Conservation (phyloP, 2,113 vertebrate genomes). For the Beaufortia kweichowensis region DNA sequence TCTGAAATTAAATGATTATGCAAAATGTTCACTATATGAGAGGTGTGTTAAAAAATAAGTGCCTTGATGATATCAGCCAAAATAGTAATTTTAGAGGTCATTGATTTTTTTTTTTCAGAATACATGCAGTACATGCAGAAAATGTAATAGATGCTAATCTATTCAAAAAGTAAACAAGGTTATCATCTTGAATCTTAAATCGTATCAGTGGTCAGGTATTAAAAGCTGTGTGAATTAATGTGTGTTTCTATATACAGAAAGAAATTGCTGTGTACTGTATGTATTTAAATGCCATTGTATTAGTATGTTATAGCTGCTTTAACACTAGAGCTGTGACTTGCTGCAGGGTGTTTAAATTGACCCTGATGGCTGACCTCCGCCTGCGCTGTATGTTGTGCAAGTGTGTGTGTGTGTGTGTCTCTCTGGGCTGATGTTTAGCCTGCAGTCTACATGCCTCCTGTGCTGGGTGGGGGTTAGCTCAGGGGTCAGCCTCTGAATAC, state of each 20-base stretch:
- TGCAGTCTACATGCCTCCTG: constrained; percentile 57
- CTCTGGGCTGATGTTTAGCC: constrained; percentile 58
- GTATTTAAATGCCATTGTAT: constrained; percentile 45
- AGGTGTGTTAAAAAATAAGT: no score
- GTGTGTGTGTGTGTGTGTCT: constrained; percentile 34
- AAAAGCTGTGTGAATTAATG: constrained; percentile 24
- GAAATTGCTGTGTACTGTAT: constrained; percentile 26
- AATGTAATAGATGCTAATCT: no score
- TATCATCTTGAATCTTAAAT: no score
- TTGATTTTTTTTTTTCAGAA: not conserved
- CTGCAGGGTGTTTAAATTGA: constrained; percentile 62
- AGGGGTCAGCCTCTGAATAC: constrained; percentile 63
- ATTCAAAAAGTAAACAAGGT: no score
- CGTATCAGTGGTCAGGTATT: no score
- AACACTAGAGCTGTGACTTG: constrained; percentile 59
- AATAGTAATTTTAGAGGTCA: no score
- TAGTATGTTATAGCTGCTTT: constrained; percentile 60
- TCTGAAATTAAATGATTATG: no score
- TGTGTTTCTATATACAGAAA: constrained; percentile 38
- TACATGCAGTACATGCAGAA: not conserved
- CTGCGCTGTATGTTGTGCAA: constrained; percentile 41
- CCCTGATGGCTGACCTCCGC: constrained; percentile 60
- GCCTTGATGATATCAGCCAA: no score
- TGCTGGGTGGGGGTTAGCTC: constrained; percentile 60
- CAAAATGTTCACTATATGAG: no score